Evolutionary conservation across 2,113 vertebrate genomes (phyloP), one percentile per base, ranked within the genome.

Genomic region (Chaenogobius annularis): DNA sequence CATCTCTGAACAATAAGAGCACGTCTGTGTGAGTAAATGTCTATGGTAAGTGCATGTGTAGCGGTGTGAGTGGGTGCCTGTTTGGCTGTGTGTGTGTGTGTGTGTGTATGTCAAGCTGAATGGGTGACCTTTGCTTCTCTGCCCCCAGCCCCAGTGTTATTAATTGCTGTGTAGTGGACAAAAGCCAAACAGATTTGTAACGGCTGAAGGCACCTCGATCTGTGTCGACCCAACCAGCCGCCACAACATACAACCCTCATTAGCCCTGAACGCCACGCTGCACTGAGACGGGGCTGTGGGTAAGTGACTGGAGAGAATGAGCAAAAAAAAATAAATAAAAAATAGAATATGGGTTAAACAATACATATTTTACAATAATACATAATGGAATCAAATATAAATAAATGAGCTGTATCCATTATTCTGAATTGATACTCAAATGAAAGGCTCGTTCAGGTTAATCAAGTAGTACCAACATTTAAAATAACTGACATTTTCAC

Each of bases 111-210:
- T 83, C 70, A 54, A 70, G 44, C 70, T 87, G 87, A 86, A 81
- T 79, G 78, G 82, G 83, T 90, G 95, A 96, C 96, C 95, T 94
- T 92, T 89, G 87, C 85, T 92, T 95, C 93, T 94, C 94, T 93
- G 93, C 92, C 90, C 94, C 93, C 94, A 92, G 89, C 88, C 91
- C 92, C 93, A 81, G 79, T 94, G 92, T 96, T 96, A 96, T 97
- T 97, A 96, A 98, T 97, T 93, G 94, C 94, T 93, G 92, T 95
- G 95, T 96, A 95, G 94, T 95, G 94, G 93, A 94, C 93, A 94
- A 96, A 95, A 97, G 95, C 95, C 95, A 96, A 97, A 97, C 95
- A 96, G 96, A 96, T 96, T 95, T 96, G 94, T 97, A 96, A 95
- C 94, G 94, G 94, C 93, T 96, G 95, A 97, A 96, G 94, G 95